These are phyloP conservation scores for Anguilla pacifica DNA, from an alignment of 2,797 vertebrate species.

Conservation along the genomic window DNA sequence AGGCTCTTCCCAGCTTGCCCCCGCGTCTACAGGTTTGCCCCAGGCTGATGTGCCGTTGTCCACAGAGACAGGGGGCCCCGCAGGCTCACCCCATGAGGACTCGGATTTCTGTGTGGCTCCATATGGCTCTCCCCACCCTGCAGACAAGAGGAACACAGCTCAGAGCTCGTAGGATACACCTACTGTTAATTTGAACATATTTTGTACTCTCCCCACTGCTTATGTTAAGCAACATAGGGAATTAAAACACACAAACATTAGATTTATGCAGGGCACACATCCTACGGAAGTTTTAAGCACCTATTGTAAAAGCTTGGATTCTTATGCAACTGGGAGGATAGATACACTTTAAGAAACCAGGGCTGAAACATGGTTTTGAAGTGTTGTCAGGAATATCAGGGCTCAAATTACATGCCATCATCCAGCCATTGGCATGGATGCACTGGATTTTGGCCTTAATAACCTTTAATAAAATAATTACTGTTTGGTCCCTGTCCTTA, in stretches of 20 bases:
- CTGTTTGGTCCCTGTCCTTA: background rate
- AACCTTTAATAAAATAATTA: no score
- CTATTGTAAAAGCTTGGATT: background rate
- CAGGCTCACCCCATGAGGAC: conserved; percentile 81
- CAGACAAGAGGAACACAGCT: conserved; percentile 43
- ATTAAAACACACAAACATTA: background rate
- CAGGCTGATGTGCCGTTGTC: conserved; percentile 95
- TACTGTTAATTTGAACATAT: background rate
- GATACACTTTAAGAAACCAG: no score
- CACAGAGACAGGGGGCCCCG: conserved; percentile 78
- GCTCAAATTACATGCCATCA: background rate
- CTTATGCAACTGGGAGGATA: background rate
- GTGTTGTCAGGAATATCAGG: background rate
- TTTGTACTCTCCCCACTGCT: background rate
- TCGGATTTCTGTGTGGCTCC: conserved; percentile 72
- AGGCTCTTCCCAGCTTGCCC: conserved; percentile 85
- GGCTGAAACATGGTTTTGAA: no score
- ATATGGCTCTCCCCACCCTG: conserved; percentile 87
- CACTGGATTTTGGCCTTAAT: no score
- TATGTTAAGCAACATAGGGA: background rate
- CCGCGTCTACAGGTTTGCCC: conserved; percentile 84
- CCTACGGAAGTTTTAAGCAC: background rate
- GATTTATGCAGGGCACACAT: background rate
- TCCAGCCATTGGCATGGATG: no score
- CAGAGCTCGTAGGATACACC: conserved; percentile 22